Evolutionary conservation across 2,888 invertebrate species (phyloP), one percentile per base, ranked within the genome.

Genomic region (Hypercompe scribonia): DNA sequence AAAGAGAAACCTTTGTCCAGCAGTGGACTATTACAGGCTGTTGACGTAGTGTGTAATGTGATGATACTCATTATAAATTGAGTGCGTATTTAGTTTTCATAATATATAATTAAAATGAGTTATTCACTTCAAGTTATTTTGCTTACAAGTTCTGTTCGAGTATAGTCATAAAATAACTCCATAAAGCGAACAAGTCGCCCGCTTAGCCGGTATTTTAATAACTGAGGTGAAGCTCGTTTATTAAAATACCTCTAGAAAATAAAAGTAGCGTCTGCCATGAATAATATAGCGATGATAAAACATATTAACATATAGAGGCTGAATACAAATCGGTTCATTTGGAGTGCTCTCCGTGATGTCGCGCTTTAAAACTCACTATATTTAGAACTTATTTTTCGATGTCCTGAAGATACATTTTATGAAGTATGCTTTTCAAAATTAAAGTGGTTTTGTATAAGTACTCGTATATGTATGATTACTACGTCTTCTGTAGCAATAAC

Each of bases 301-400:
- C 83, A 85, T 87, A 85, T 87, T 85, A 87, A 86, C 86, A 86
- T 87, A 87, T 84, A 82, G 82, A 82, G 82, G 80, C 85, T 87
- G 91, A 89, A 92, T 92, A 90, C 85, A 91, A 90, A 92, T 91
- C 81, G 90, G 70, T 85, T 90, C 86, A 90, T 91, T 91, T 85
- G 31, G 54, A 54, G 74, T 67, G 75, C 77, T 65, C 75, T 75
- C 75, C 74, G 76, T 81, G 77, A 78, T 82, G 80, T 76, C 78
- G 73, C 80, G 76, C 78, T 82, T 84, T 83, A 81, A 78, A 80
- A 76, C 77, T 81, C 74, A 70, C 78, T 79, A 84, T 83, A 84
- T 82, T 84, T 83, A 78, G 75, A 68, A 65, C 71, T 77, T 73
- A 78, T 74, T 75, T 65, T 72, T 81, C 70, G 74, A 81, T 79